These are phyloP conservation scores for Acestrorhynchus altus DNA, from an alignment of 2,797 vertebrate genomes.

Conservation along the genomic window DNA sequence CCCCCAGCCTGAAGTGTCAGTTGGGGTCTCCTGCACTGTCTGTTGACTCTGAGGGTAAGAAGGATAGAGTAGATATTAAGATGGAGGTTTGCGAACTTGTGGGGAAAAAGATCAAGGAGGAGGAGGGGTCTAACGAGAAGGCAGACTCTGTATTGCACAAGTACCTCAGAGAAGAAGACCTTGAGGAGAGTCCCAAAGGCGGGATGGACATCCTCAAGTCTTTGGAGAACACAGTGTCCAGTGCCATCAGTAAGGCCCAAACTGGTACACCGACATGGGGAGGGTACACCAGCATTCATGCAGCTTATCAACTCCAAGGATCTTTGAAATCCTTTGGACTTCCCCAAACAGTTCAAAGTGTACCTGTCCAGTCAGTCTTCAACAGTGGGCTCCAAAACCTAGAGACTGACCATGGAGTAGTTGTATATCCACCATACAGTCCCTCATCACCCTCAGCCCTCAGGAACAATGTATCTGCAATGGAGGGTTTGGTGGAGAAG, in stretches of 20 bases:
- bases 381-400: conserved; percentile 72
- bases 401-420: conserved; percentile 69
- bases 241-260: conserved; percentile 97
- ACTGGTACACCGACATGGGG: conserved; percentile 97
- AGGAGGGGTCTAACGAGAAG: conserved; percentile 82
- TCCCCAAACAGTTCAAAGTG: conserved; percentile 81
- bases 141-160: conserved; percentile 74
- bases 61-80: conserved; percentile 76
- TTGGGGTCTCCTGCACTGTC: conserved; percentile 82
- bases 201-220: conserved; percentile 95
- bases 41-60: conserved; percentile 79
- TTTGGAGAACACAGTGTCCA: conserved; percentile 94
- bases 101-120: conserved; percentile 91
- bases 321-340: conserved; percentile 76
- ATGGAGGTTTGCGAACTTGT: conserved; percentile 63
- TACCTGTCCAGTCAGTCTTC: conserved; percentile 89
- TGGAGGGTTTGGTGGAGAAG: conserved; percentile 97
- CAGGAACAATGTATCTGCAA: conserved; percentile 93
- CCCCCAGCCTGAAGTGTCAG: conserved; percentile 84
- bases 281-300: conserved; percentile 98
- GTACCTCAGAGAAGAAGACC: conserved; percentile 94
- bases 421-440: conserved; percentile 86
- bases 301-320: conserved; percentile 95
- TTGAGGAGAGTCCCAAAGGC: conserved; percentile 91
- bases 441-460: conserved; percentile 87